Conservation (phyloP, 2,113 vertebrate species). For the Gymnarchus niloticus region DNA sequence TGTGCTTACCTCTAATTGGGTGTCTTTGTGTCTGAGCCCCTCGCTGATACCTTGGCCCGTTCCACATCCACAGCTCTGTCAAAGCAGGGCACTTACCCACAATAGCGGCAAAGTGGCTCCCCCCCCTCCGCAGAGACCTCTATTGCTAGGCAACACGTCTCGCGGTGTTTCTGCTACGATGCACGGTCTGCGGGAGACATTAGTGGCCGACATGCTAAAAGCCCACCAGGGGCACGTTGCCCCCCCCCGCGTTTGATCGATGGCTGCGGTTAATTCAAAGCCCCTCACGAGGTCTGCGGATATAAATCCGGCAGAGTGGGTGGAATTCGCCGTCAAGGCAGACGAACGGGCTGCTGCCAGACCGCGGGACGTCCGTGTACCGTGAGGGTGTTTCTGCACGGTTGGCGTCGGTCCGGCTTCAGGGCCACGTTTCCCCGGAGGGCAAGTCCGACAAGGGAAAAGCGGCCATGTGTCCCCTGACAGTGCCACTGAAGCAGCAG, state of each 20-base stretch:
- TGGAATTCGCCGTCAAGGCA: neutral
- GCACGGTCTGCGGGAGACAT: neutral
- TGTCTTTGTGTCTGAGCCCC: slow-evolving; percentile 1
- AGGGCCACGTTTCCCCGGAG: no score
- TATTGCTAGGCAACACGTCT: neutral
- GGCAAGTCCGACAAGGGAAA: no score
- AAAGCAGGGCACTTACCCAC: slow-evolving; percentile 13
- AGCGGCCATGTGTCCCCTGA: neutral
- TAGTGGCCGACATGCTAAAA: neutral
- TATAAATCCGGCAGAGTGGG: no score
- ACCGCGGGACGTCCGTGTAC: neutral
- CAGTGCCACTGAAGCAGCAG: neutral
- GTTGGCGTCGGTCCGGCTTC: no score
- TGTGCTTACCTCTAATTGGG: slow-evolving; percentile 5
- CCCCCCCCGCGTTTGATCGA: neutral
- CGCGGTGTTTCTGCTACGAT: neutral
- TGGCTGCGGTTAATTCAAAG: no score
- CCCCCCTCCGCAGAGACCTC: neutral
- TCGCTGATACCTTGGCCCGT: neutral
- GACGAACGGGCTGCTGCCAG: no score
- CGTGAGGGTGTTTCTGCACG: no score
- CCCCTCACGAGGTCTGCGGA: no score
- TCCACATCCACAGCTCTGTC: neutral
- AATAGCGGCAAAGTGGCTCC: neutral
- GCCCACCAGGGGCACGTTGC: neutral